These are phyloP conservation scores for Cyphomyrus discorhynchus DNA, from an alignment of 2,113 vertebrate genomes.

Conservation along the genomic window DNA sequence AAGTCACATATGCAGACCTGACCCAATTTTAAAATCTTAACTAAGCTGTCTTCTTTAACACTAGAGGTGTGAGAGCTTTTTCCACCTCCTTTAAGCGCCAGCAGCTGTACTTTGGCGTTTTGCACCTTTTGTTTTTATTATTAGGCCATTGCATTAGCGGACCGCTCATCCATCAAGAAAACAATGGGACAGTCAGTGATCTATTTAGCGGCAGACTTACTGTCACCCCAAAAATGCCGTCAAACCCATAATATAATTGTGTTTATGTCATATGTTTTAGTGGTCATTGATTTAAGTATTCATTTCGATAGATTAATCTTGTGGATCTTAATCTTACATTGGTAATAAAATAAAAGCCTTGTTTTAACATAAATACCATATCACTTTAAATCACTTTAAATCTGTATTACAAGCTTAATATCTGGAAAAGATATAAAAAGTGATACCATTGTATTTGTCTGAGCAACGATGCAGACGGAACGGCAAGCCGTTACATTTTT, in stretches of 20 bases:
- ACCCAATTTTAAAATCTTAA: no score
- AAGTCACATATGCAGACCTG: not conserved
- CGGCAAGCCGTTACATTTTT: not conserved
- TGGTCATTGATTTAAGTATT: not conserved
- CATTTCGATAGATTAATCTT: not conserved
- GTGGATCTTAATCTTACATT: not conserved
- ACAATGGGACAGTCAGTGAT: no score
- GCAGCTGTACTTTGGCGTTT: not conserved
- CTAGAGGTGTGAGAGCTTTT: not conserved
- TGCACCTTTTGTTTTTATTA: not conserved
- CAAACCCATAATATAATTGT: no score
- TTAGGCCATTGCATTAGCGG: not conserved
- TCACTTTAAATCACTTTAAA: not conserved
- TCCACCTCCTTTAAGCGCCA: no score
- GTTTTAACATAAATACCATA: not conserved
- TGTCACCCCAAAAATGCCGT: no score
- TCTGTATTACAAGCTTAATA: not conserved
- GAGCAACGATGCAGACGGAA: not conserved
- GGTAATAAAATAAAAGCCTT: not conserved
- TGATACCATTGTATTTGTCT: not conserved
- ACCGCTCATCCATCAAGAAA: no score
- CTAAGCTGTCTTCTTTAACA: not conserved
- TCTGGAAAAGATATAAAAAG: not conserved
- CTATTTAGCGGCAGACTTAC: no score
- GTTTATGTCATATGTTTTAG: no score